phyloP scores from a whole-genome alignment of 2,113 vertebrate species.

The Arothron firmamentum region DNA sequence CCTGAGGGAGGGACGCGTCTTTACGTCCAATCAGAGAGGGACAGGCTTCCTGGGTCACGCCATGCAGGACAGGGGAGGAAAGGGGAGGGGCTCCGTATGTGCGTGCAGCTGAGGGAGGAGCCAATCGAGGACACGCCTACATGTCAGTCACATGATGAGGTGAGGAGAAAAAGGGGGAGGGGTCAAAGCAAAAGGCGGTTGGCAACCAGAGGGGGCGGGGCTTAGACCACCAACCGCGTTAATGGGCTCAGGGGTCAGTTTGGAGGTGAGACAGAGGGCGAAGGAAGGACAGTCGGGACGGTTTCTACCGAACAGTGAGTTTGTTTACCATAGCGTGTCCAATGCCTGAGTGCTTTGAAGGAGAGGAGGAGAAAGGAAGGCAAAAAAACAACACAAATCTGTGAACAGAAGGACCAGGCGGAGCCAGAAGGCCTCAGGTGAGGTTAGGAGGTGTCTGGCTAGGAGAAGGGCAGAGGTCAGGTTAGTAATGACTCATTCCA shows the following conservation, averaged over 20 bases:
- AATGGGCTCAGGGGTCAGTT: too few relatives aligned
- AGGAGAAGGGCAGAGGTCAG: conserved; percentile 78
- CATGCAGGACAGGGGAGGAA: too few relatives aligned
- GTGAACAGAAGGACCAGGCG: conserved; percentile 99
- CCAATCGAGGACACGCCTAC: background rate
- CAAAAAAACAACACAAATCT: conserved; percentile 83
- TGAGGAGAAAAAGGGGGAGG: too few relatives aligned
- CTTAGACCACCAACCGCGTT: conserved; percentile 97
- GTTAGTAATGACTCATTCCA: conserved; percentile 99
- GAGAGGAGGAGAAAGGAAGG: conserved; percentile 99
- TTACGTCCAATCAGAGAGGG: too few relatives aligned
- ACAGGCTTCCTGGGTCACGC: too few relatives aligned
- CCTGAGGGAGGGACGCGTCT: too few relatives aligned
- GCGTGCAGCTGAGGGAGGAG: background rate
- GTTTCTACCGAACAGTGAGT: conserved; percentile 99
- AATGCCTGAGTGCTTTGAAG: conserved; percentile 99
- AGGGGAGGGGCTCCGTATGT: too few relatives aligned
- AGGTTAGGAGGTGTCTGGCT: conserved; percentile 95
- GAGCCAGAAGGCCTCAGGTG: conserved; percentile 92
- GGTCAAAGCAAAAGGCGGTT: background rate
- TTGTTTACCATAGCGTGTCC: conserved; percentile 99
- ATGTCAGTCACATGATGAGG: background rate
- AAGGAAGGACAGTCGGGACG: conserved; percentile 99
- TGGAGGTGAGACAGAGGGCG: conserved; percentile 99
- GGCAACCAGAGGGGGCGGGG: conserved; percentile 50